Conservation (phyloP, 35 echinoderm and acorn worm species). For the Patiria miniata region DNA sequence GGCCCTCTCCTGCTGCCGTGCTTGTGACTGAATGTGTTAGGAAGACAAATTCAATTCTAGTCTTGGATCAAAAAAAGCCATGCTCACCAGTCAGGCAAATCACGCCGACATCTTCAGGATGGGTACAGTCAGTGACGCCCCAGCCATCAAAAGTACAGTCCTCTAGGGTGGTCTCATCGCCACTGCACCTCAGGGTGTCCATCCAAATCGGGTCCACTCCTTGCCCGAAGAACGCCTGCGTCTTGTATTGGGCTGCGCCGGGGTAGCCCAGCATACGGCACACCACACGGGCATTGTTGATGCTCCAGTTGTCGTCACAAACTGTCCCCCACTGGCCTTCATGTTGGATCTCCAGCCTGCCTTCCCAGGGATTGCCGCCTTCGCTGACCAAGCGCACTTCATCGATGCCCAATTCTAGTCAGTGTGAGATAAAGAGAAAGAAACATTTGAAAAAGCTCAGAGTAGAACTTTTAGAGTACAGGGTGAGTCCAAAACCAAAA, state of each 20-base stretch:
- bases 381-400: background rate
- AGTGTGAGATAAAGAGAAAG: too few relatives aligned
- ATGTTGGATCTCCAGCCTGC: conserved; percentile 48
- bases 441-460: too few relatives aligned
- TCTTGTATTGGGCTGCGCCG: background rate
- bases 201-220: background rate
- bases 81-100: background rate
- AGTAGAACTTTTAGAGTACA: too few relatives aligned
- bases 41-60: too few relatives aligned
- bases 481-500: too few relatives aligned
- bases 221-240: background rate
- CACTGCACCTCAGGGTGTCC: background rate
- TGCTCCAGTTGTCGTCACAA: conserved; percentile 37
- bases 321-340: conserved; percentile 37
- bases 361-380: background rate
- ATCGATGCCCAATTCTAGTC: too few relatives aligned
- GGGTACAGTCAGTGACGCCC: background rate
- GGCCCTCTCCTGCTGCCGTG: too few relatives aligned
- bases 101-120: conserved; percentile 2
- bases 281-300: conserved; percentile 12
- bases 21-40: too few relatives aligned
- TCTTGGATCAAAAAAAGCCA: too few relatives aligned
- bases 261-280: conserved; percentile 41
- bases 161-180: background rate
- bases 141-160: background rate